These are phyloP conservation scores for Melanocharis versteri DNA, from an alignment of 2,113 vertebrate species.

Conservation along the genomic window DNA sequence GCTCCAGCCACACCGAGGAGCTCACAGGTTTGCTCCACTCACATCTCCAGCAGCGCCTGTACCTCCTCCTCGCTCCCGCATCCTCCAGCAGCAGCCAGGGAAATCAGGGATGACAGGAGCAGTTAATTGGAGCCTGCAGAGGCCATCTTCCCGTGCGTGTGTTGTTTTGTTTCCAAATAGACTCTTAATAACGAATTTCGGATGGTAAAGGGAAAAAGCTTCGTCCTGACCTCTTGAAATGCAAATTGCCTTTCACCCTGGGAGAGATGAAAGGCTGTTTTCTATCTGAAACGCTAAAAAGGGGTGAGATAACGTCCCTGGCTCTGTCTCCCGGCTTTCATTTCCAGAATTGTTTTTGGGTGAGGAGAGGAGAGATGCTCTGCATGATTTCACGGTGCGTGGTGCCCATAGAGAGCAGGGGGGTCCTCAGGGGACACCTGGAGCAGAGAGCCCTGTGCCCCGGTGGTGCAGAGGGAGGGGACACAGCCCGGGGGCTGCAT, in stretches of 20 bases:
- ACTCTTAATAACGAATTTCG: background rate
- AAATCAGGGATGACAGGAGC: background rate
- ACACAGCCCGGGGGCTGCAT: fast-evolving
- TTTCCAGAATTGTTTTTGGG: background rate
- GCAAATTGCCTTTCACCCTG: background rate
- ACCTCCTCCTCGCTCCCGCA: background rate
- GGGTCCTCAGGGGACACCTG: background rate
- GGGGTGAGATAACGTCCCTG: background rate
- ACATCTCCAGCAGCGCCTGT: fast-evolving
- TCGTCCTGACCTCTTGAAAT: slow-evolving; percentile 2
- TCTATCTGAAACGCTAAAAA: background rate
- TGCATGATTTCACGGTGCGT: fast-evolving
- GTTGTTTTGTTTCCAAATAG: background rate
- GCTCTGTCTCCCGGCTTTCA: background rate
- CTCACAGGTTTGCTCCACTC: fast-evolving
- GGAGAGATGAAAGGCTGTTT: background rate
- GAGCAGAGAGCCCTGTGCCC: background rate
- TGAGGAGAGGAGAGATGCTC: background rate
- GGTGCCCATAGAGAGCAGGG: background rate
- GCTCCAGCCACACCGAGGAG: background rate
- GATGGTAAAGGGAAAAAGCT: background rate
- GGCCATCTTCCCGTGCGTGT: background rate
- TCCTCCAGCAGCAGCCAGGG: background rate
- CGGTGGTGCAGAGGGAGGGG: fast-evolving
- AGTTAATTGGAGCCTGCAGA: background rate